These are phyloP conservation scores for Rhinophrynus dorsalis DNA, from an alignment of 2,797 vertebrate genomes.

Conservation along the genomic window DNA sequence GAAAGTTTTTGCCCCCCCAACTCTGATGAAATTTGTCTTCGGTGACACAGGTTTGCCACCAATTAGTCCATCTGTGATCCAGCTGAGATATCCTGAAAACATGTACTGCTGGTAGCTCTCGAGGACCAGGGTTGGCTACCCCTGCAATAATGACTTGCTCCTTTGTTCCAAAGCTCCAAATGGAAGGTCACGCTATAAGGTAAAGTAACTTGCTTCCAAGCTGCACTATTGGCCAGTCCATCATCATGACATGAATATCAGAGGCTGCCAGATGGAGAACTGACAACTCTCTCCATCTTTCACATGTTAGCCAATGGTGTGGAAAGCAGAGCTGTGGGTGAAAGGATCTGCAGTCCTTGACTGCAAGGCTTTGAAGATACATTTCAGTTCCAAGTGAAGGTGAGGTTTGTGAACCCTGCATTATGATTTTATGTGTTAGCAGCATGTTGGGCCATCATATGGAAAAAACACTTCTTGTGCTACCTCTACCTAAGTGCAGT, in stretches of 20 bases:
- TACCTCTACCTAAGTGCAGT: too few relatives aligned
- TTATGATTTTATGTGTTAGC: neutral
- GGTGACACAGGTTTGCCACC: too few relatives aligned
- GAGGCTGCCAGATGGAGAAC: constrained; percentile 14
- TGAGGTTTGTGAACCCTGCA: neutral
- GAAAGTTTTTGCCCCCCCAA: too few relatives aligned
- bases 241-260: constrained; percentile 19
- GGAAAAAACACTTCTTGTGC: too few relatives aligned
- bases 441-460: neutral
- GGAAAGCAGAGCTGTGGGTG: neutral
- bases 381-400: neutral
- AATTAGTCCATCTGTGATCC: too few relatives aligned
- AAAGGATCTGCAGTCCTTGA: neutral
- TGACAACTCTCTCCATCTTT: constrained; percentile 38
- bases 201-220: constrained; percentile 14
- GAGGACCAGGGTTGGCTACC: too few relatives aligned
- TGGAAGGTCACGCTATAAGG: constrained; percentile 16
- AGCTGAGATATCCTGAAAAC: too few relatives aligned
- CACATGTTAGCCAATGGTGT: neutral
- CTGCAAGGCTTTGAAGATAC: constrained; percentile 1
- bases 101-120: too few relatives aligned
- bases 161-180: constrained; percentile 1
- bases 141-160: constrained; percentile 12
- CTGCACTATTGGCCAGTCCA: constrained; percentile 7
- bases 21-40: too few relatives aligned